Evolutionary conservation across 2,113 vertebrate genomes (phyloP).

Genomic region (Crotalus viridis): DNA sequence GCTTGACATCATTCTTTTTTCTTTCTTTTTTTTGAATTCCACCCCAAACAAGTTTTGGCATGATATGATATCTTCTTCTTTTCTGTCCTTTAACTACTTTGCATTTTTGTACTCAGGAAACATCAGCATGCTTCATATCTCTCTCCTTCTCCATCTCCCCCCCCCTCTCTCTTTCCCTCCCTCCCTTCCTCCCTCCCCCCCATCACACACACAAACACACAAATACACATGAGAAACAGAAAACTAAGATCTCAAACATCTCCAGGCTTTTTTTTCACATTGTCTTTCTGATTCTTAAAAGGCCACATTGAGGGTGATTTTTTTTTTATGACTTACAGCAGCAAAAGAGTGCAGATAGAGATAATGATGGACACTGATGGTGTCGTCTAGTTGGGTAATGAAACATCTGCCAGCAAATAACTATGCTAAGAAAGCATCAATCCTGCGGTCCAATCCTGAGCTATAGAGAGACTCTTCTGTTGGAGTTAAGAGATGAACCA

Average conservation of each 20-base stretch:
- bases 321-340: background rate
- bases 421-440: background rate
- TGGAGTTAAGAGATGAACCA: background rate
- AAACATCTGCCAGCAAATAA: background rate
- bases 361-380: background rate
- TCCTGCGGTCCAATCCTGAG: background rate
- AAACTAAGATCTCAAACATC: background rate
- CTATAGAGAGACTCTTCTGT: background rate
- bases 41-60: background rate
- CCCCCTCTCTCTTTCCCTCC: too few species aligned
- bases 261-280: background rate
- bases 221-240: background rate
- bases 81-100: background rate
- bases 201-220: too few species aligned
- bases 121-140: background rate
- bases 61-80: background rate
- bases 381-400: background rate
- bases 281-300: background rate
- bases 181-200: too few species aligned
- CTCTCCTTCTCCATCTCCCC: too few species aligned
- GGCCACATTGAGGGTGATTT: background rate
- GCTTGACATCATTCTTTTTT: background rate
- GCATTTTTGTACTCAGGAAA: background rate
- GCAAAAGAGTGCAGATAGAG: background rate
- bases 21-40: background rate